Percentiles rank a stretch among this genome's conserved stretches.
These are phyloP conservation scores for Oriolus oriolus DNA, from an alignment of 2,113 vertebrate species.

Conservation along the genomic window DNA sequence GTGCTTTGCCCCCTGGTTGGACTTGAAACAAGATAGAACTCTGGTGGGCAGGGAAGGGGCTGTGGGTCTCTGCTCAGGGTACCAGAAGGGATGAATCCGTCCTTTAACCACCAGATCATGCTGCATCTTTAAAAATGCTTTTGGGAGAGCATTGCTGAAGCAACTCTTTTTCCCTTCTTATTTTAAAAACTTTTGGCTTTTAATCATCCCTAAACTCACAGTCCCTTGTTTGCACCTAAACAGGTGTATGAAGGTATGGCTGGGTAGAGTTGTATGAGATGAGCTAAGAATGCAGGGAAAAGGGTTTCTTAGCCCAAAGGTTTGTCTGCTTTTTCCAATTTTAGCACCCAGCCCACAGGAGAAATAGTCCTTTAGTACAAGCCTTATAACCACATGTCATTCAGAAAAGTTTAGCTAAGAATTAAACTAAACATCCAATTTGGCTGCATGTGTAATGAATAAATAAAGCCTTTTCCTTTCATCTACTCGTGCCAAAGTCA, in stretches of 20 bases:
- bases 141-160: background rate
- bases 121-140: background rate
- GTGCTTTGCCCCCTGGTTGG: background rate
- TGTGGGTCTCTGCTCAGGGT: background rate
- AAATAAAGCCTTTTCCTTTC: conserved; percentile 48
- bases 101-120: background rate
- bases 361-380: background rate
- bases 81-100: background rate
- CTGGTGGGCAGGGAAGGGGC: background rate
- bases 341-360: background rate
- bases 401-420: conserved; percentile 53
- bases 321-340: background rate
- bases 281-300: background rate
- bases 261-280: background rate
- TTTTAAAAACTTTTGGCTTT: background rate
- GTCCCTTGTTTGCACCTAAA: background rate
- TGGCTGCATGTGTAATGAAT: conserved; percentile 34
- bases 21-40: rapidly evolving
- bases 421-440: conserved; percentile 31
- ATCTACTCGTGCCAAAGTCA: conserved; percentile 26
- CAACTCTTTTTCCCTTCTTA: background rate
- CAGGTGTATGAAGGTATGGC: background rate
- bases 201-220: background rate
- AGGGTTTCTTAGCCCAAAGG: background rate
- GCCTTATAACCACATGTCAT: conserved; percentile 21